Evolutionary conservation across 2,113 vertebrate genomes (phyloP), one percentile per base, ranked within the genome.

Genomic region (Hypocryptadius cinnamomeus): DNA sequence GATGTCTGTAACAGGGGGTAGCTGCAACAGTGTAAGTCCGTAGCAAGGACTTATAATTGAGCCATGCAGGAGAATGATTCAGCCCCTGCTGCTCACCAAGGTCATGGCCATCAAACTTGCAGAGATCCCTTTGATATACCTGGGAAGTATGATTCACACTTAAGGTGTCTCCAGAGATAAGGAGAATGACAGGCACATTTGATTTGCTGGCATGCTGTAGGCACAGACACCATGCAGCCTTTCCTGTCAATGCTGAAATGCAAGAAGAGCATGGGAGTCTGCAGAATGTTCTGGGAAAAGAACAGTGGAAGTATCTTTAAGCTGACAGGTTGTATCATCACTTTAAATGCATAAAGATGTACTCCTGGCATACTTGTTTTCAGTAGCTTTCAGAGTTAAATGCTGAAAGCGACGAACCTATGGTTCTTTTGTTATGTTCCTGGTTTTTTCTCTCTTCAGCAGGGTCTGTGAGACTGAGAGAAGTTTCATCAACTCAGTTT

Each of bases 21-120:
- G 50, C 69, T 74, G 2, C 18, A 27, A 5, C 1, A 45, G 15
- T 8, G 0, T 24, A n/a, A 53, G 37, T 23, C 25, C 59, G 11
- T 10, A 74, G 39, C 50, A 79, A 68, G 48, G 50, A 39, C 3
- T 44, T 40, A 9, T 1, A 54, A 57, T 3, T 56, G 63, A 59
- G 44, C 66, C 37, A 17, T n/a, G 11, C 20, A 77, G 39, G 25
- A 48, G 13, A 39, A 40, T 11, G 64, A 44, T 77, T 60, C n/a
- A 53, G 4, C 33, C 25, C 50, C 15, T 63, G 60, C 78, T 54
- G 39, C 63, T 94, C 71, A 40, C 48, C 44, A 57, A 57, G n/a
- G 31, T 50, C 5, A 2, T 8, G 19, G 35, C 57, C 68, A 5
- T 71, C 27, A 60, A 19, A 42, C 44, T 25, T 72, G 48, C n/a